These are phyloP conservation scores for Trachymyrmex cornetzi DNA, from an alignment of 1,140 invertebrate genomes.

Conservation along the genomic window DNA sequence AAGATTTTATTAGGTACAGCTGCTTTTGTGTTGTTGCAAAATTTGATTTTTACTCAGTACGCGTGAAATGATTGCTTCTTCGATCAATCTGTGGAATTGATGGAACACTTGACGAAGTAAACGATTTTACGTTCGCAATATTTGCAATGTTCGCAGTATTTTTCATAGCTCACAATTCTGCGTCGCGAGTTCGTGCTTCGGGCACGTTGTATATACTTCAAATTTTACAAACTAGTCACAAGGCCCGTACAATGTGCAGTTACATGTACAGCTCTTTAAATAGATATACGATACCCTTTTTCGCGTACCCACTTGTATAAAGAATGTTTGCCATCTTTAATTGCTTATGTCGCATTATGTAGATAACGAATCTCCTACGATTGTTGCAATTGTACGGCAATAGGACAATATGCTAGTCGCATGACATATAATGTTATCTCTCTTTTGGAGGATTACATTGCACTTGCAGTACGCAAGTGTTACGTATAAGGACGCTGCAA, in stretches of 20 bases:
- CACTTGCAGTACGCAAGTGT: slow-evolving; percentile 33
- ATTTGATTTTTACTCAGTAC: slow-evolving; percentile 29
- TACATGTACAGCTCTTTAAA: slow-evolving; percentile 46
- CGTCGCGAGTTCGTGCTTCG: slow-evolving; percentile 40
- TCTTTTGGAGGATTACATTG: slow-evolving; percentile 27
- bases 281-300: slow-evolving; percentile 40
- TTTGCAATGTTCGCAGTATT: slow-evolving; percentile 30
- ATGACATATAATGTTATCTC: slow-evolving; percentile 50
- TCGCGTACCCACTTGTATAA: slow-evolving; percentile 47
- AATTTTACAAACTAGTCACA: neutral
- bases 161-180: slow-evolving; percentile 30
- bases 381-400: slow-evolving; percentile 57
- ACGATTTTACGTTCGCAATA: slow-evolving; percentile 24
- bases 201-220: slow-evolving; percentile 35
- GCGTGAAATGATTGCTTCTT: slow-evolving; percentile 32
- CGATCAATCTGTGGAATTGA: slow-evolving; percentile 37
- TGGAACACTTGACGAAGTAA: slow-evolving; percentile 6
- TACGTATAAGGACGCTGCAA: slow-evolving; percentile 20
- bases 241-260: slow-evolving; percentile 42
- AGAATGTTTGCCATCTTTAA: slow-evolving; percentile 40
- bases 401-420: slow-evolving; percentile 38
- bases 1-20: slow-evolving; percentile 45
- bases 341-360: slow-evolving; percentile 48
- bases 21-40: slow-evolving; percentile 27
- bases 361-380: slow-evolving; percentile 55